Evolutionary conservation across 2,888 invertebrate genomes (phyloP).

Genomic region (Portevinia maculata): DNA sequence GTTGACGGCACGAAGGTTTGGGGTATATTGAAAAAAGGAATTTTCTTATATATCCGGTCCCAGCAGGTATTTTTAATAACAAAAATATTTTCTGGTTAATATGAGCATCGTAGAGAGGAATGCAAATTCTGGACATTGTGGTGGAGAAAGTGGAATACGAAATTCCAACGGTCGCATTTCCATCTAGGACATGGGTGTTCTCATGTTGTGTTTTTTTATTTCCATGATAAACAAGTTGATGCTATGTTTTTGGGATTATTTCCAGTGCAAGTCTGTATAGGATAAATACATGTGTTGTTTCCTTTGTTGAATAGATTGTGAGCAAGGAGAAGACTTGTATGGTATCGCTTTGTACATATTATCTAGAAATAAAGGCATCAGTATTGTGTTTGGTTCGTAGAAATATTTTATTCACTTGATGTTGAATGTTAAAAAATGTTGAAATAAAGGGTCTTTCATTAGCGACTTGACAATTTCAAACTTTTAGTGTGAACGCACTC

Average conservation of each 20-base stretch:
- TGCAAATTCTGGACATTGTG: conserved; percentile 24
- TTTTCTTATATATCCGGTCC: conserved; percentile 8
- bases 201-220: neutral
- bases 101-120: conserved; percentile 22
- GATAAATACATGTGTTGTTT: too few relatives aligned
- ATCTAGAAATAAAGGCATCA: too few relatives aligned
- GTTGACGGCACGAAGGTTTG: neutral
- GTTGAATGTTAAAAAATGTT: too few relatives aligned
- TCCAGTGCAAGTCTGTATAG: too few relatives aligned
- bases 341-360: too few relatives aligned
- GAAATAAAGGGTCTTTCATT: too few relatives aligned
- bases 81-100: conserved; percentile 43
- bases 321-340: too few relatives aligned
- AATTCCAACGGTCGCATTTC: conserved; percentile 13
- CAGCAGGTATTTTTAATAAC: conserved; percentile 51
- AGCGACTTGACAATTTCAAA: too few relatives aligned
- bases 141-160: neutral
- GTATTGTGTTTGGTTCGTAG: too few relatives aligned
- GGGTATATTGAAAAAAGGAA: neutral
- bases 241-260: neutral
- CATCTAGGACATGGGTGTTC: neutral
- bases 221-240: conserved; percentile 4
- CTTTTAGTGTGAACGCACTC: too few relatives aligned
- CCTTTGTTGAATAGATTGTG: too few relatives aligned
- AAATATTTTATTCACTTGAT: too few relatives aligned